These are phyloP conservation scores for Monochamus alternatus DNA, from an alignment of 2,888 invertebrate species.

Conservation along the genomic window DNA sequence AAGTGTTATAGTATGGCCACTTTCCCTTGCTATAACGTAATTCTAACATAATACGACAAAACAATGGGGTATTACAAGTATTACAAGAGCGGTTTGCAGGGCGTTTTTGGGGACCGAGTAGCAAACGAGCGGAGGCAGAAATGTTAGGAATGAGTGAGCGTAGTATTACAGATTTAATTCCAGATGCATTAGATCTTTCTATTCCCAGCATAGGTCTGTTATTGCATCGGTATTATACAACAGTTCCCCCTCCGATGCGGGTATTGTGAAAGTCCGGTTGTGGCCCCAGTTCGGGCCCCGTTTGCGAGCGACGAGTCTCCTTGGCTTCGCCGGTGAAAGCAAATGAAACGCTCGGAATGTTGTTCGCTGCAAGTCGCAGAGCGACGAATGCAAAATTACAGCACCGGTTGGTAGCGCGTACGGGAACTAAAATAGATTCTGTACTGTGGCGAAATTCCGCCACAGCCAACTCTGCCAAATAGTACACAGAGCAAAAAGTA, in stretches of 20 bases:
- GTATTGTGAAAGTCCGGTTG: slow-evolving; percentile 71
- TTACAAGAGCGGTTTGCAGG: slow-evolving; percentile 37
- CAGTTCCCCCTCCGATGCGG: slow-evolving; percentile 65
- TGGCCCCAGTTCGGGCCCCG: slow-evolving; percentile 69
- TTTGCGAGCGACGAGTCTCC: slow-evolving; percentile 69
- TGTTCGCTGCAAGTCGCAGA: slow-evolving; percentile 57
- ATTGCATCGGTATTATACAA: slow-evolving; percentile 70
- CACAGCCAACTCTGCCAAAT: slow-evolving; percentile 55
- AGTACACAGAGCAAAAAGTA: slow-evolving; percentile 54
- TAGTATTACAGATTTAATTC: slow-evolving; percentile 54
- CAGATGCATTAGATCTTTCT: slow-evolving; percentile 60
- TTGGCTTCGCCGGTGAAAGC: slow-evolving; percentile 70
- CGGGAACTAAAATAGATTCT: slow-evolving; percentile 63
- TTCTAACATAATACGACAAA: slow-evolving; percentile 62
- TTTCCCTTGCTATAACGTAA: slow-evolving; percentile 70
- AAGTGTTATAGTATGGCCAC: slow-evolving; percentile 70
- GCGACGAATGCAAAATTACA: slow-evolving; percentile 62
- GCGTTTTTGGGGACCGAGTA: not conserved
- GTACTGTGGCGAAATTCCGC: slow-evolving; percentile 60
- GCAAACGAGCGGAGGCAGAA: not conserved
- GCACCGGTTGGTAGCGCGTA: slow-evolving; percentile 51
- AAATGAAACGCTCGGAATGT: slow-evolving; percentile 64
- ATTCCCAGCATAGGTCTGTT: slow-evolving; percentile 63
- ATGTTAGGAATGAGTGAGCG: slow-evolving; percentile 21
- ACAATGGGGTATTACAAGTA: slow-evolving; percentile 60